These are phyloP conservation scores for Drosophila nigrodunni DNA, from an alignment of 1,140 invertebrate species.

Conservation along the genomic window DNA sequence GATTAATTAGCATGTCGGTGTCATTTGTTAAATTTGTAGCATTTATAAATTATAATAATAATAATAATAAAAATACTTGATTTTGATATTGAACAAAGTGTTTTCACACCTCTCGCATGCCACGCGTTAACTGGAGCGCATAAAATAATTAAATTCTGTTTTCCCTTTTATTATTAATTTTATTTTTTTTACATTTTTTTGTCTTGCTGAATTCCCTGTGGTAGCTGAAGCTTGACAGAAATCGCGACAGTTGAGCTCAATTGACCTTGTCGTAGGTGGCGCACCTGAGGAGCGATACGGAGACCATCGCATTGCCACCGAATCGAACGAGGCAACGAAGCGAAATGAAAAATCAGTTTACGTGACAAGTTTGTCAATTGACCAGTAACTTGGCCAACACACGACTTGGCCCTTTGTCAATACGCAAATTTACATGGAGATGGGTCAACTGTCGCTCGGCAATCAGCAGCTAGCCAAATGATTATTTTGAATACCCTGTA, in stretches of 20 bases:
- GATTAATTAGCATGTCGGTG: conserved; percentile 74
- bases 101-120: conserved; percentile 23
- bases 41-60: conserved; percentile 23
- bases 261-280: conserved; percentile 76
- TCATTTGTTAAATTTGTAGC: conserved; percentile 48
- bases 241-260: conserved; percentile 59
- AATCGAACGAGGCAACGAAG: conserved; percentile 15
- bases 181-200: conserved; percentile 8
- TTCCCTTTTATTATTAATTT: neutral
- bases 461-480: conserved; percentile 11
- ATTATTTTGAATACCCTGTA: conserved; percentile 12
- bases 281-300: conserved; percentile 17
- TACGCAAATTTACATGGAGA: conserved; percentile 49
- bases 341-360: conserved; percentile 61
- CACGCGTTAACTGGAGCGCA: conserved; percentile 30
- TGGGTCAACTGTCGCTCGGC: conserved; percentile 36
- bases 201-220: conserved; percentile 27
- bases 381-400: conserved; percentile 38
- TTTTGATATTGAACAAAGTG: conserved; percentile 35
- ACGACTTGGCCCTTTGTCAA: conserved; percentile 21
- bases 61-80: conserved; percentile 27
- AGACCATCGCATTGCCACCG: conserved; percentile 58
- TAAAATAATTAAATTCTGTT: conserved; percentile 12
- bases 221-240: conserved; percentile 22
- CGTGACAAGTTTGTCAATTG: conserved; percentile 72